phyloP scores from a whole-genome alignment of 2,113 vertebrate species.

The Cryptotis parvus region DNA sequence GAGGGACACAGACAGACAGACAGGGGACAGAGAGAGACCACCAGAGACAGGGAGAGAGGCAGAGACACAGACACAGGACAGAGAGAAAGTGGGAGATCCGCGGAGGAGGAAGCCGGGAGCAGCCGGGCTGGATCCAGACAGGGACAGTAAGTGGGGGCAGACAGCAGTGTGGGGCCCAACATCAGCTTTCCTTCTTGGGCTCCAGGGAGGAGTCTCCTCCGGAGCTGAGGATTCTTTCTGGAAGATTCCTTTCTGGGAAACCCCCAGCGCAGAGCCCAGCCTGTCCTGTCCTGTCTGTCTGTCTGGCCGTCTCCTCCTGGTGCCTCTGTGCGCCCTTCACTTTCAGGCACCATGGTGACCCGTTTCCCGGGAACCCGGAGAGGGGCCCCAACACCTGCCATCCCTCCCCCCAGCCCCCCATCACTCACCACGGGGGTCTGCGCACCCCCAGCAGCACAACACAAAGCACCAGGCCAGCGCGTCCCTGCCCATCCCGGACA shows the following conservation, averaged over 20 bases:
- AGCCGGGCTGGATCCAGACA: too few species aligned
- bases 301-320: conserved; percentile 2
- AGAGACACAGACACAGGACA: not conserved
- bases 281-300: not conserved
- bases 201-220: too few species aligned
- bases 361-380: too few species aligned
- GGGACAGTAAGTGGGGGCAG: not conserved
- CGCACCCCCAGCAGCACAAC: conserved; percentile 71
- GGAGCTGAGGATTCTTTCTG: not conserved
- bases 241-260: not conserved
- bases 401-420: not conserved
- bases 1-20: not conserved
- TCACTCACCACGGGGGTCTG: conserved; percentile 69
- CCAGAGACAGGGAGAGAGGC: too few species aligned
- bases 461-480: conserved; percentile 71
- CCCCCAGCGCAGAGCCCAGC: not conserved
- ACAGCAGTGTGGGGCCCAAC: too few species aligned
- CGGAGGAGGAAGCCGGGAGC: too few species aligned
- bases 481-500: conserved; percentile 75
- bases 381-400: not conserved
- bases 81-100: not conserved
- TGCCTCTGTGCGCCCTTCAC: not conserved
- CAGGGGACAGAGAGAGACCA: too few species aligned
- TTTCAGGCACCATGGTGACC: not conserved
- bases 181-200: too few species aligned